These are phyloP conservation scores for Lochmaea crataegi DNA, from an alignment of 2,888 invertebrate genomes.

Conservation along the genomic window DNA sequence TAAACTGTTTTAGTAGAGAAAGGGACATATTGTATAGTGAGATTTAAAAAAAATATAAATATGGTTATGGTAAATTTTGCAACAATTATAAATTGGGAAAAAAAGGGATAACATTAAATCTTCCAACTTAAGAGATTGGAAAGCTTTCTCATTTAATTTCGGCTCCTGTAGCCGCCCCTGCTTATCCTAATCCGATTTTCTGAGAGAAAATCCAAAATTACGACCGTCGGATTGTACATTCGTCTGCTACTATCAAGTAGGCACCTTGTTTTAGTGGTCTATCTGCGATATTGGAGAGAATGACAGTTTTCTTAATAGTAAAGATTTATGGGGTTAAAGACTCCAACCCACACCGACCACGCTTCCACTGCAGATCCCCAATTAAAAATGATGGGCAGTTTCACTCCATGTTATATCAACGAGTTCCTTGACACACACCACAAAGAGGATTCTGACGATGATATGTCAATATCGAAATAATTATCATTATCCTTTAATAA, in stretches of 20 bases:
- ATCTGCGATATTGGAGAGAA: conserved; percentile 54
- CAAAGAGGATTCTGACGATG: no score
- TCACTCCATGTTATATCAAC: neutral
- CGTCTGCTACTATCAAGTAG: conserved; percentile 57
- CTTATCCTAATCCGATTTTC: conserved; percentile 58
- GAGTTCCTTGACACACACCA: no score
- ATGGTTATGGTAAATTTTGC: no score
- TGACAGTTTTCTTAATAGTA: conserved; percentile 35
- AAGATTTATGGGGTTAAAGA: neutral
- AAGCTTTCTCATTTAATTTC: neutral
- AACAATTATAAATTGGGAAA: no score
- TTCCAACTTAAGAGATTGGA: neutral
- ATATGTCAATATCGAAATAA: no score
- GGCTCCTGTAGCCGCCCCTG: conserved; percentile 24
- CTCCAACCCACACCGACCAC: neutral
- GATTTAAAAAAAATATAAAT: no score
- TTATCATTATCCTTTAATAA: no score
- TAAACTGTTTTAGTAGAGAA: neutral
- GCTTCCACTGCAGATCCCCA: neutral
- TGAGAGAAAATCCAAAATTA: conserved; percentile 61
- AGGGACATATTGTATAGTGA: no score
- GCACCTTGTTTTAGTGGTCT: conserved; percentile 60
- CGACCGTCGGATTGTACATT: conserved; percentile 50
- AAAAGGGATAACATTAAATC: no score
- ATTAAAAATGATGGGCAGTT: neutral